These are phyloP conservation scores for Hirudinaria manillensis DNA, from an alignment of 2,888 invertebrate species.

Conservation along the genomic window DNA sequence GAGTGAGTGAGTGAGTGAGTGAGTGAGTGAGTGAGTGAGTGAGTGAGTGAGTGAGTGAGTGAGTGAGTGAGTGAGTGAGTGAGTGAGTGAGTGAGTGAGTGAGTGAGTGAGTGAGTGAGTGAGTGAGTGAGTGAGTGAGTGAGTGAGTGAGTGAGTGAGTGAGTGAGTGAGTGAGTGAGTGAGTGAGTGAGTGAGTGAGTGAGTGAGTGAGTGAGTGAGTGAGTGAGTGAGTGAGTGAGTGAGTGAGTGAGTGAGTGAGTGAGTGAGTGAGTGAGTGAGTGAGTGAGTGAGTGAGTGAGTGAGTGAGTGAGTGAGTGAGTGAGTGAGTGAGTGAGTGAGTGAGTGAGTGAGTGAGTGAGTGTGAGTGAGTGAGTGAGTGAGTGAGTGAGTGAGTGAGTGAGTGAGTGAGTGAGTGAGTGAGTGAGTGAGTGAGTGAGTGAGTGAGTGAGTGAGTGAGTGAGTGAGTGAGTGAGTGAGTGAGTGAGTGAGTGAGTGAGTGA, in stretches of 20 bases:
- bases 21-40: conserved; percentile 31
- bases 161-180: conserved; percentile 30
- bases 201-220: conserved; percentile 32
- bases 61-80: conserved; percentile 12
- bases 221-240: conserved; percentile 33
- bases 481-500: conserved; percentile 24
- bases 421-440: conserved; percentile 37
- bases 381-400: conserved; percentile 28
- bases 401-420: conserved; percentile 37
- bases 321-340: not conserved
- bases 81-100: not conserved
- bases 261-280: not conserved
- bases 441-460: conserved; percentile 37
- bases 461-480: conserved; percentile 34
- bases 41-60: not conserved
- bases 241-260: conserved; percentile 33
- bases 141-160: conserved; percentile 28
- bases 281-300: not conserved
- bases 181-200: conserved; percentile 31
- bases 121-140: conserved; percentile 4
- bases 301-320: not conserved
- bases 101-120: not conserved
- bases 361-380: conserved; percentile 25
- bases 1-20: conserved; percentile 28
- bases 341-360: conserved; percentile 20